Conservation (phyloP, 2,113 vertebrate genomes). For the Forbesichthys papilliferus region DNA sequence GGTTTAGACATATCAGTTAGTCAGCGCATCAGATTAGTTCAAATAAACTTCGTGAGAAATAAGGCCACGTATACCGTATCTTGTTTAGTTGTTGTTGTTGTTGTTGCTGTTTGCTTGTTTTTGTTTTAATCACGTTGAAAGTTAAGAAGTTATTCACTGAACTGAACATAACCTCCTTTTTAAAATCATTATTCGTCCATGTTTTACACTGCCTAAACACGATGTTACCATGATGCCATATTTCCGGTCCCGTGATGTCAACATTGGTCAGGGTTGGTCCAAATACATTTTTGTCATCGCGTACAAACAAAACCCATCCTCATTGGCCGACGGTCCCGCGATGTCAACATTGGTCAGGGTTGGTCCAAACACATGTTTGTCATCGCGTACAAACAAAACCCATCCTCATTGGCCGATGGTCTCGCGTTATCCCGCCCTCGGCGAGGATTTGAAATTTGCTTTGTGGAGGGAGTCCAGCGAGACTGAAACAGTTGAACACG, state of each 20-base stretch:
- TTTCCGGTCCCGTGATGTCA: slow-evolving; percentile 40
- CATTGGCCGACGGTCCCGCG: too few species aligned
- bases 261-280: slow-evolving; percentile 7
- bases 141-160: too few species aligned
- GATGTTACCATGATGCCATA: slow-evolving; percentile 23
- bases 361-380: neutral
- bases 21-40: neutral
- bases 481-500: neutral
- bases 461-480: neutral
- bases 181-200: neutral
- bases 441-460: slow-evolving; percentile 72
- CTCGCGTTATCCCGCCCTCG: neutral
- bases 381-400: neutral
- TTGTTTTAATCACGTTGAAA: too few species aligned
- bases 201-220: neutral
- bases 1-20: slow-evolving; percentile 59
- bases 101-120: too few species aligned
- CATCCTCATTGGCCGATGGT: neutral
- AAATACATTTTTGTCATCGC: neutral
- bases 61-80: neutral
- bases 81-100: too few species aligned
- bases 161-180: too few species aligned
- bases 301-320: neutral
- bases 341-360: neutral
- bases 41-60: neutral